Evolutionary conservation across 2,797 vertebrate genomes (phyloP).

Genomic region (Tokudaia muenninki): DNA sequence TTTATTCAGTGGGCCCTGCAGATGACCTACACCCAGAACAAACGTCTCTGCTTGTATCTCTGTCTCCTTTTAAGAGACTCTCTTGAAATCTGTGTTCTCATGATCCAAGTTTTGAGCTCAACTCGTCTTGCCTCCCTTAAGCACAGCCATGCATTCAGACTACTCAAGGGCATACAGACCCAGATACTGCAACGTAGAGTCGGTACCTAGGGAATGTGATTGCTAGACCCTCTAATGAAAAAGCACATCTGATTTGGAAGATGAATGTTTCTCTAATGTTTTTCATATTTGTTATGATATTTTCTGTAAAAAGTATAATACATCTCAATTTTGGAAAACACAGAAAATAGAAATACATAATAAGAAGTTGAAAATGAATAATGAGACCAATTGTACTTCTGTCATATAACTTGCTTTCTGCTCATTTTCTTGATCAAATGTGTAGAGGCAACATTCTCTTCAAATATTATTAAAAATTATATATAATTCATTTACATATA

Average conservation of each 20-base stretch:
- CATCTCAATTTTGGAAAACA: neutral
- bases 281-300: conserved; percentile 1
- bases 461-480: neutral
- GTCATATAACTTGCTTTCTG: neutral
- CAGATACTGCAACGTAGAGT: fast-evolving
- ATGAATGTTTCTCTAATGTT: neutral
- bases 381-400: neutral
- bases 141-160: neutral
- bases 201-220: neutral
- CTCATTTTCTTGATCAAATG: conserved; percentile 13
- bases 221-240: neutral
- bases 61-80: neutral
- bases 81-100: neutral
- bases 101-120: neutral
- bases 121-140: neutral
- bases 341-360: conserved; percentile 30
- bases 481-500: neutral
- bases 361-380: neutral
- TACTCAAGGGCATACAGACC: neutral
- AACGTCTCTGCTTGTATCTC: neutral
- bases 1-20: neutral
- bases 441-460: neutral
- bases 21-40: neutral
- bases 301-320: neutral
- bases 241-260: neutral